These are phyloP conservation scores for Antheraea pernyi DNA, from an alignment of 1,140 invertebrate genomes.

Conservation along the genomic window DNA sequence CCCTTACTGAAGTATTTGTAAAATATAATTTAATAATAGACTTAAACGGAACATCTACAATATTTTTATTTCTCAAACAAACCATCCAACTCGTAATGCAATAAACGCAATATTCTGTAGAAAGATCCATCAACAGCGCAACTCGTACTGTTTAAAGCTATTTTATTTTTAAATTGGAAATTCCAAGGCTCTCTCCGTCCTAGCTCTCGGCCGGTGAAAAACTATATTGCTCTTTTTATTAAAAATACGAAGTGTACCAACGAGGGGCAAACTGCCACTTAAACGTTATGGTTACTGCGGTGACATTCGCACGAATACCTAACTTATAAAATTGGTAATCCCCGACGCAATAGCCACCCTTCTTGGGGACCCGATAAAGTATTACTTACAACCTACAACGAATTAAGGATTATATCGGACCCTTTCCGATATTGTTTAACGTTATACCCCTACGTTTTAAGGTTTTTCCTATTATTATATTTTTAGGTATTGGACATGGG, in stretches of 20 bases:
- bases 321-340: conserved; percentile 75
- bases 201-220: conserved; percentile 52
- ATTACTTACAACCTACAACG: conserved; percentile 44
- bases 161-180: conserved; percentile 71
- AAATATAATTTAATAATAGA: no score
- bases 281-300: conserved; percentile 76
- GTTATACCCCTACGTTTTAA: conserved; percentile 29
- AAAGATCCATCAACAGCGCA: conserved; percentile 7
- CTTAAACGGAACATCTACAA: background rate
- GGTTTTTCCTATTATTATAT: conserved; percentile 20
- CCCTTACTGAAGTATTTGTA: no score
- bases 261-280: conserved; percentile 71
- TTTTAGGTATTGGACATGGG: conserved; percentile 7
- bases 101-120: background rate
- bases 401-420: conserved; percentile 42
- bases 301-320: conserved; percentile 71
- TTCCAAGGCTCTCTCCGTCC: conserved; percentile 49
- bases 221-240: conserved; percentile 76
- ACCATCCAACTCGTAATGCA: background rate
- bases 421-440: conserved; percentile 35
- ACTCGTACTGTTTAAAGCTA: conserved; percentile 29
- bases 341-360: conserved; percentile 42
- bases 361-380: conserved; percentile 50
- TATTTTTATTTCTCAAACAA: background rate
- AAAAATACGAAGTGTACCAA: conserved; percentile 71